Base-by-base conservation (phyloP, 1,140 invertebrate species). In the Drosophila bifasciata region DNA sequence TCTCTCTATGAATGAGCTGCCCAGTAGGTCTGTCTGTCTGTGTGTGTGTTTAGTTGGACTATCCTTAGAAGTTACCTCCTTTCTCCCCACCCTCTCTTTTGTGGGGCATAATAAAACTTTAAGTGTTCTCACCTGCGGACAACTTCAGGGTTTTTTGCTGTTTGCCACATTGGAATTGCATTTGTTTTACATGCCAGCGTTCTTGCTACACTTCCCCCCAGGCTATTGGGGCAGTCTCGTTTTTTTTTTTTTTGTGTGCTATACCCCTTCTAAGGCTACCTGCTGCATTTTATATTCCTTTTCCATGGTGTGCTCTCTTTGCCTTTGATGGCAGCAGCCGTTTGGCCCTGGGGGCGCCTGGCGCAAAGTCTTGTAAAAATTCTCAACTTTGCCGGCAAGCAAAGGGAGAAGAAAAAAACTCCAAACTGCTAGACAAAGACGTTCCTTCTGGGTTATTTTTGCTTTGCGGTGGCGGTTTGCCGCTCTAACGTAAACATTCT, bases 71-170 rank as follows among this genome's bases (percentile, higher is more conserved):
- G 17, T 16, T 7, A n/a, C n/a, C n/a, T 23, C n/a, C 1, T 7
- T 0, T 17, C n/a, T n/a, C 9, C 9, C 40, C 19, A 40, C 5
- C 17, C 28, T 53, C 5, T 15, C 28, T 53, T 60, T 66, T 77
- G 73, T 64, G 60, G 71, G 71, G 56, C 62, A 79, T 79, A 71
- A 85, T 81, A 81, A 84, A 84, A 85, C 61, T 79, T 85, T 76
- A 84, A 85, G 80, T 85, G 71, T 70, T 63, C 66, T 57, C 79
- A 85, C 76, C 78, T 81, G 79, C 45, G 79, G 73, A 63, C 66
- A 73, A 66, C 57, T 74, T 53, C 40, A 56, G 63, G 66, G 40
- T 55, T 74, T 50, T 50, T 44, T 73, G 25, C n/a, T n/a, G n/a
- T n/a, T 58, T 76, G 39, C 51, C 60, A 59, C 45, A 52, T 64